phyloP scores from a whole-genome alignment of 2,797 vertebrate genomes.

The Myotis myotis region DNA sequence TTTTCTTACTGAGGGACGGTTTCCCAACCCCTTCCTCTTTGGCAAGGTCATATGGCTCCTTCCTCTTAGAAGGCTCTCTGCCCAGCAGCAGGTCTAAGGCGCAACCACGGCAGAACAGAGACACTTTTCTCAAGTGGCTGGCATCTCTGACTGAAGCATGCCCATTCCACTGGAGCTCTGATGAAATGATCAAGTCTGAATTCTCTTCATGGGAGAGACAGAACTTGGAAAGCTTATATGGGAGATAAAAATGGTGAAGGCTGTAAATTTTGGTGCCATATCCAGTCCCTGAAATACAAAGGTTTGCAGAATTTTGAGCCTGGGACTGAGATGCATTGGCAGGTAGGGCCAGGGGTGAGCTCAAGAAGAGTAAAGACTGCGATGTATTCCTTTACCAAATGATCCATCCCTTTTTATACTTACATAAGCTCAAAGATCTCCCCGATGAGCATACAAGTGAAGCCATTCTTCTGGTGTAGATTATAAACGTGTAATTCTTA shows the following conservation, averaged over 20 bases:
- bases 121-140: not conserved
- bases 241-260: not conserved
- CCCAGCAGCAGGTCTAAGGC: not conserved
- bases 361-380: not conserved
- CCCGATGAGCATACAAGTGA: constrained; percentile 97
- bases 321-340: not conserved
- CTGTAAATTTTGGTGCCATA: not conserved
- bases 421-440: constrained; percentile 99
- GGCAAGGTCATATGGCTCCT: not conserved
- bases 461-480: constrained; percentile 99
- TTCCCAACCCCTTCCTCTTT: constrained; percentile 3
- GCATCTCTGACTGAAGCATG: not conserved
- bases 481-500: constrained; percentile 94
- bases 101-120: not conserved
- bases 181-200: not conserved
- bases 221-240: not conserved
- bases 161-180: not conserved
- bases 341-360: not conserved
- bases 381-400: not conserved
- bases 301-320: not conserved
- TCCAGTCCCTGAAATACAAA: not conserved
- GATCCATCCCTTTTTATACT: constrained; percentile 79
- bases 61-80: not conserved
- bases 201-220: constrained; percentile 3
- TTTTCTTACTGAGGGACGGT: not conserved